A percentile compares a stretch with the other conserved stretches of the same genome.
Conservation (phyloP, 2,113 vertebrate species). For the Nesospiza acunhae region DNA sequence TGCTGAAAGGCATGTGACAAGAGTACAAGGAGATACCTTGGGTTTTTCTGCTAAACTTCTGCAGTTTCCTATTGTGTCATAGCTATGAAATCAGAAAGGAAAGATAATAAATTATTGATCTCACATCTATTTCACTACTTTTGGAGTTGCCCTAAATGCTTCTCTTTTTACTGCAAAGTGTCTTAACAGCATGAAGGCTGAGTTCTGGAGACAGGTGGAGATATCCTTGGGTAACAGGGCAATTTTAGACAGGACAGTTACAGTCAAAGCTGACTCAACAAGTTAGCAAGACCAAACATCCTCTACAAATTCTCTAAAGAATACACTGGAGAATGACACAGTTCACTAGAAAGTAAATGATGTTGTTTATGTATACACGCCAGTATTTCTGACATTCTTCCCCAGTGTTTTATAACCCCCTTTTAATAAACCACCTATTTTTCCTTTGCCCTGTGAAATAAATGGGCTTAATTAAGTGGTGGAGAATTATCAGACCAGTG, state of each 20-base stretch:
- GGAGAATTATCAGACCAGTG: neutral
- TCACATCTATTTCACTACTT: neutral
- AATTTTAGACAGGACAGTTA: neutral
- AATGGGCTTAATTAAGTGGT: neutral
- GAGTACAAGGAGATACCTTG: neutral
- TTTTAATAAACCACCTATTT: neutral
- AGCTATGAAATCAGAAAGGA: neutral
- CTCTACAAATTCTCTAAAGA: neutral
- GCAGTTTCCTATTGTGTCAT: neutral
- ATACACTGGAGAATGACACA: neutral
- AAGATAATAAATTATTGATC: constrained; percentile 4
- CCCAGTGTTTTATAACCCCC: neutral
- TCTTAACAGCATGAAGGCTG: neutral
- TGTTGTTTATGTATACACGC: accelerated
- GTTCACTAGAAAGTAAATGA: neutral
- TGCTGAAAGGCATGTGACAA: neutral
- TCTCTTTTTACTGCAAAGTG: neutral
- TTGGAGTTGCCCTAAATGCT: neutral
- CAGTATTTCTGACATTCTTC: neutral
- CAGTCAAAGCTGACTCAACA: neutral
- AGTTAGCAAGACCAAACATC: neutral
- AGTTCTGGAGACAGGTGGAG: neutral
- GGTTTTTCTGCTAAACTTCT: constrained; percentile 1
- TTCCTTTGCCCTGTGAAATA: neutral
- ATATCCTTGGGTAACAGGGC: neutral